A percentile compares a stretch with the other conserved stretches of the same genome.
These are phyloP conservation scores for Dissostichus mawsoni DNA, from an alignment of 2,113 vertebrate genomes.

Conservation along the genomic window DNA sequence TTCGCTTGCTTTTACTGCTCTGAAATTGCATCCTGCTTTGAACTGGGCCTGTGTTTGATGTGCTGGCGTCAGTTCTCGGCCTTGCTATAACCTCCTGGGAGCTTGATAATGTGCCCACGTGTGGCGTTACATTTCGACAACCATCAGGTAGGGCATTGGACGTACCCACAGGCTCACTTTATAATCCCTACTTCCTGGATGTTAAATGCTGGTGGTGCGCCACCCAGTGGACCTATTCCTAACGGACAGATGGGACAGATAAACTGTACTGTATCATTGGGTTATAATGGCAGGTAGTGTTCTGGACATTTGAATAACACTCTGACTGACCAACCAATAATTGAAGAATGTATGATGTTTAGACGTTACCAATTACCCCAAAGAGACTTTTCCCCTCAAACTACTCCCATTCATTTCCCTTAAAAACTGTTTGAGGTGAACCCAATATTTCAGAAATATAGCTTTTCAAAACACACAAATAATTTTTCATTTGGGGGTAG, in stretches of 20 bases:
- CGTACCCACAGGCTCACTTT: constrained; percentile 28
- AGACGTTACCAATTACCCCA: background rate
- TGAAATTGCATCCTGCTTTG: constrained; percentile 74
- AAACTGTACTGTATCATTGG: background rate
- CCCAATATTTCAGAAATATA: background rate
- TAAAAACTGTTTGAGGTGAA: background rate
- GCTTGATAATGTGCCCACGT: constrained; percentile 63
- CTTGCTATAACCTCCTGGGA: constrained; percentile 62
- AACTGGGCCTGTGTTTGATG: constrained; percentile 63
- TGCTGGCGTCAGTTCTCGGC: constrained; percentile 62
- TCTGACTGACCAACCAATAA: background rate
- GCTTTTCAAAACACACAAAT: background rate
- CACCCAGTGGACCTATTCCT: constrained; percentile 62
- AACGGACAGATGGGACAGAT: no score
- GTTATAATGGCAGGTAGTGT: background rate
- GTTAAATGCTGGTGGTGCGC: constrained; percentile 31
- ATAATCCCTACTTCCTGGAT: constrained; percentile 54
- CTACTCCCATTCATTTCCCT: background rate
- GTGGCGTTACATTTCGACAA: constrained; percentile 60
- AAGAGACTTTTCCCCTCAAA: background rate
- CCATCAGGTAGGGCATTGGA: constrained; percentile 61
- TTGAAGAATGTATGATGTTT: background rate
- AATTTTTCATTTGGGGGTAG: no score
- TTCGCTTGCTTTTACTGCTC: constrained; percentile 58
- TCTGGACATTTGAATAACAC: background rate